Base-by-base conservation (phyloP, 1,140 invertebrate species). In the Drosophila santomea region DNA sequence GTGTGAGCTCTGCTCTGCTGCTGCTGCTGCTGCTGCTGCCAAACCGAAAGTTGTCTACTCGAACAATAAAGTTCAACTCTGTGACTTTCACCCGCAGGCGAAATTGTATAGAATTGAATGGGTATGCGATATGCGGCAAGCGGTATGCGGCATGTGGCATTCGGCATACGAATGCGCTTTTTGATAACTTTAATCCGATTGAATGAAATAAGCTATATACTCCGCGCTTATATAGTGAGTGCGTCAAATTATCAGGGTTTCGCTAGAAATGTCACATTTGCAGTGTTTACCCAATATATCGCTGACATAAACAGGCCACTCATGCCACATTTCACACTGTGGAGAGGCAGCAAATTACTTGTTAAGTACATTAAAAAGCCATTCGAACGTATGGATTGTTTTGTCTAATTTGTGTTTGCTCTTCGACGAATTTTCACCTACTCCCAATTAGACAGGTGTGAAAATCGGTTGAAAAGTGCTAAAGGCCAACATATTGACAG, bases 401-500 rank as follows among this genome's bases (percentile, higher is more conserved):
- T 68, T 54, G 44, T 15, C 12, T 43, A 54, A 50, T 10, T 69
- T 56, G 2, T 47, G 38, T 71, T 58, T 71, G 38, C 43, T 23
- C 39, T 50, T 28, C 23, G 35, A 3, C 3, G n/a, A 55, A n/a
- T 51, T 72, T 44, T 63, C 51, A 44, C 69, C 55, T 76, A 47
- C 43, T 55, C 25, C 47, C 59, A 38, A 47, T 41, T 43, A 73
- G 48, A 2, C 10, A 15, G 15, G 73, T 76, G 74, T 60, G 67
- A 76, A 77, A 77, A 76, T 10, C 36, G 15, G 11, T 3, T 8
- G 64, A 50, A 68, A 77, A 35, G 63, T 77, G 74, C 63, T 55
- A 77, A 77, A 45, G 35, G 41, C 66, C 44, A 77, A 77, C 63
- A 68, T 32, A 8, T 61, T 73, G 71, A 60, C 71, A 55, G 20